Evolutionary conservation across 2,797 vertebrate species (phyloP).

Genomic region (Micrastur ruficollis): DNA sequence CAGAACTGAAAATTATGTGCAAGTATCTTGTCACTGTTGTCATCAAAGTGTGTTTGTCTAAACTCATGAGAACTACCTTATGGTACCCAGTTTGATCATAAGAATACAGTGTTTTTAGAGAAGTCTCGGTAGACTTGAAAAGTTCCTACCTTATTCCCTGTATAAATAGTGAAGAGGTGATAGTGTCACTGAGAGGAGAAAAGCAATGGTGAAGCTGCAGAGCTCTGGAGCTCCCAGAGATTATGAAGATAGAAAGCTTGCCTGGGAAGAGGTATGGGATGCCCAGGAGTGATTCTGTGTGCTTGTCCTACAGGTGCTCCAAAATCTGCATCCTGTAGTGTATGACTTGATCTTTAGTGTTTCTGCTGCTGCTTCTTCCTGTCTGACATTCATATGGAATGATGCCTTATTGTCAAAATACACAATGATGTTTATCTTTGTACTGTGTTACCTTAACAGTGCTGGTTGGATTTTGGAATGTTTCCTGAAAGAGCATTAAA

Average conservation of each 20-base stretch:
- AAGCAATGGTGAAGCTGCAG: background rate
- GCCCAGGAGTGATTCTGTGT: background rate
- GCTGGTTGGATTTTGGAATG: background rate
- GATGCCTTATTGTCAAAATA: background rate
- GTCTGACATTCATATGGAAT: rapidly evolving
- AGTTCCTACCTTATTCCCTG: background rate
- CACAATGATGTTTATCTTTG: rapidly evolving
- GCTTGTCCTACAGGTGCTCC: too few relatives aligned
- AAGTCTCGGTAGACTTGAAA: background rate
- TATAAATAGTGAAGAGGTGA: background rate
- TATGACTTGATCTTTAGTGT: background rate
- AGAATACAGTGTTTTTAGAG: too few relatives aligned
- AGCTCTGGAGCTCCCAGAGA: background rate
- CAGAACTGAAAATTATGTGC: background rate
- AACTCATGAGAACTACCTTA: background rate
- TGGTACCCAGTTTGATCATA: background rate
- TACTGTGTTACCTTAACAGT: rapidly evolving
- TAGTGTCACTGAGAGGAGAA: background rate
- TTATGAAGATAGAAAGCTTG: background rate
- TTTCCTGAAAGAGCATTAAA: background rate
- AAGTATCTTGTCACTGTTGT: background rate
- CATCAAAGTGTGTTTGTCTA: background rate
- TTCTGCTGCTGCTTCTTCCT: background rate
- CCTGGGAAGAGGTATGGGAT: background rate
- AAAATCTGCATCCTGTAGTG: too few relatives aligned